A percentile compares a stretch with the other conserved stretches of the same genome.
Evolutionary conservation across 2,113 vertebrate genomes (phyloP).

Genomic region (Dunckerocampus dactyliophorus): DNA sequence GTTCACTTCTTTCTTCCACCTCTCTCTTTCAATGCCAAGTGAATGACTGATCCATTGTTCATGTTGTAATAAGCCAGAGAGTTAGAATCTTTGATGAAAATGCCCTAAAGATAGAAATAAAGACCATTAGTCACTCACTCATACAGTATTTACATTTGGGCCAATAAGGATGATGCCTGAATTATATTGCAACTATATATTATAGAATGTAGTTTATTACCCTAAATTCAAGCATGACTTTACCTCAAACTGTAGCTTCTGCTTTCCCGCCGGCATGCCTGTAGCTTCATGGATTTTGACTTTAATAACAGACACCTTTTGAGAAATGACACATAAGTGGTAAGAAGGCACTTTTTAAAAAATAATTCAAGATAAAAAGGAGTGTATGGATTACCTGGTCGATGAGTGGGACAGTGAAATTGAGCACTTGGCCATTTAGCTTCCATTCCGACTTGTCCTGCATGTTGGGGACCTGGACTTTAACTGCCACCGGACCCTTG

Average conservation of each 20-base stretch:
- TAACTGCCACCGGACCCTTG: conserved; percentile 93
- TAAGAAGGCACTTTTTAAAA: background rate
- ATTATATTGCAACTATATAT: background rate
- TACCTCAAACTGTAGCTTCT: conserved; percentile 97
- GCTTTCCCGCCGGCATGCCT: conserved; percentile 96
- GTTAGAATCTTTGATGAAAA: conserved; percentile 99
- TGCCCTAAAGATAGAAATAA: conserved; percentile 77
- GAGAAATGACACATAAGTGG: conserved; percentile 12
- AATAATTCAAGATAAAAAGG: background rate
- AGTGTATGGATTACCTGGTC: conserved; percentile 80
- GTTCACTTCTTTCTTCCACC: conserved; percentile 97
- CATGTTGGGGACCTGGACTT: conserved; percentile 99
- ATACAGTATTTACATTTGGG: background rate
- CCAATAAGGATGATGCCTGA: background rate
- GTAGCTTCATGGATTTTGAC: conserved; percentile 98
- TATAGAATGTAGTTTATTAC: background rate
- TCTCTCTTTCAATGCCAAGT: conserved; percentile 96
- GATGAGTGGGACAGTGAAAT: conserved; percentile 91
- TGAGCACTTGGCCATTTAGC: conserved; percentile 89
- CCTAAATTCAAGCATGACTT: background rate
- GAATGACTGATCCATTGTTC: conserved; percentile 88
- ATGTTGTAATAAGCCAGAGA: conserved; percentile 99
- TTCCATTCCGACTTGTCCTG: conserved; percentile 99
- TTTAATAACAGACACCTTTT: conserved; percentile 97
- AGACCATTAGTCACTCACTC: background rate